Conservation (phyloP, 1,140 invertebrate species). For the Frieseomelitta varia region DNA sequence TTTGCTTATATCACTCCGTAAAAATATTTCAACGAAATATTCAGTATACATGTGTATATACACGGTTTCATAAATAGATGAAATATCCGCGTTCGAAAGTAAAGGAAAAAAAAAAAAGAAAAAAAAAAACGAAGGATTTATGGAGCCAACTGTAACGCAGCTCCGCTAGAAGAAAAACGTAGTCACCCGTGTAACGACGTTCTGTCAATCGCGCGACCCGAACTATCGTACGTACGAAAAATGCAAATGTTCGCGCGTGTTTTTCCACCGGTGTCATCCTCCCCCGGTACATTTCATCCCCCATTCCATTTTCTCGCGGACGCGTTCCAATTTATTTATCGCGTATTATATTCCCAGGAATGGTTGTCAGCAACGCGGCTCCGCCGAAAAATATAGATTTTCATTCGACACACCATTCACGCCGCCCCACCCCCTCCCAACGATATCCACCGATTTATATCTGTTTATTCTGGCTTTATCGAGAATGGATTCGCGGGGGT, state of each 20-base stretch:
- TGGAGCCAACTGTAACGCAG: background rate
- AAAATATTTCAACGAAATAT: background rate
- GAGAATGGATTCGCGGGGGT: background rate
- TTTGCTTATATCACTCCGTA: background rate
- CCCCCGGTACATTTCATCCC: conserved; percentile 5
- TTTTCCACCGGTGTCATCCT: background rate
- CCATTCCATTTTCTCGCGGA: conserved; percentile 9
- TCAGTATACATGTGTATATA: background rate
- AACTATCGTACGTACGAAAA: background rate
- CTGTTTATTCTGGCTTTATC: conserved; percentile 17
- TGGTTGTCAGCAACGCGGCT: conserved; percentile 4
- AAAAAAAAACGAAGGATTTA: background rate
- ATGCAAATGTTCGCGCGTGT: background rate
- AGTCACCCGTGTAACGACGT: background rate
- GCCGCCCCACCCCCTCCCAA: too few species aligned
- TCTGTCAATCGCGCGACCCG: conserved; percentile 7
- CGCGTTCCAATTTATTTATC: conserved; percentile 36
- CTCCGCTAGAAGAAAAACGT: background rate
- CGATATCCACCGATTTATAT: conserved; percentile 12
- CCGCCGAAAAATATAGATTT: conserved; percentile 17
- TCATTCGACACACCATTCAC: conserved; percentile 15
- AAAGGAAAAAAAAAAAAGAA: background rate
- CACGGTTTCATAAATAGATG: background rate
- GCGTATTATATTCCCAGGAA: conserved; percentile 26
- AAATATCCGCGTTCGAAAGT: background rate